Base-by-base conservation (phyloP, 2,888 invertebrate species). In the Euproctis similis region DNA sequence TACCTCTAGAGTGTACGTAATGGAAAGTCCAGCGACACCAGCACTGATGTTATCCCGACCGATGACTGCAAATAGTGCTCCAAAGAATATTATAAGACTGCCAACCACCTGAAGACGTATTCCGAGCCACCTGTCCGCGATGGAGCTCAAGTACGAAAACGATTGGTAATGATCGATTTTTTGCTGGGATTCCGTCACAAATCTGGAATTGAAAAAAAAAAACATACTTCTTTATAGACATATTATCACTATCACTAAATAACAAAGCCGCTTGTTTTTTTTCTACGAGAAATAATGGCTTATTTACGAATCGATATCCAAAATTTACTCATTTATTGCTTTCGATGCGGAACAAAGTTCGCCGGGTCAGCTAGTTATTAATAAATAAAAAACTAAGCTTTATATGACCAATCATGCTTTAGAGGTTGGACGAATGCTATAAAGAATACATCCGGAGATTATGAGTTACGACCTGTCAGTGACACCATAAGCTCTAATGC, bases 81-180 rank as follows among this genome's bases (percentile, higher is more conserved):
- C 91, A 69, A 97, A 97, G 62, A 99, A 91, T 44, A 98, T 96
- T 42, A 98, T 95, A 39, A 94, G 82, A 80, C 97, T 98, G 44
- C 98, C 98, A 31, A 98, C 92, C 89, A 95, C 94, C 81, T 99
- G 98, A 36, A 99, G 84, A 11, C 98, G 88, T 18, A 99, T 88
- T 2, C 97, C 96, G 43, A 99, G 84, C 98, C 98, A 99, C 59
- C 96, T 91, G 81, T 97, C 96, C 4, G 97, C 92, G 51, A 96
- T 92, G 41, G 95, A 90, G 60, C 92, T 94, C 0, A 97, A 96
- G 81, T 92, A 97, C 73, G 94, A 95, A 71, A 95, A 94, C 18
- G 93, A 87, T 78, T 97, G 96, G 84, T 97, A 97, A 59, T 90
- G 88, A 76, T 99, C 98, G 25, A 98, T 96, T 60, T 91, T 92